These are phyloP conservation scores for Cerastis rubricosa DNA, from an alignment of 2,888 invertebrate genomes.

Conservation along the genomic window DNA sequence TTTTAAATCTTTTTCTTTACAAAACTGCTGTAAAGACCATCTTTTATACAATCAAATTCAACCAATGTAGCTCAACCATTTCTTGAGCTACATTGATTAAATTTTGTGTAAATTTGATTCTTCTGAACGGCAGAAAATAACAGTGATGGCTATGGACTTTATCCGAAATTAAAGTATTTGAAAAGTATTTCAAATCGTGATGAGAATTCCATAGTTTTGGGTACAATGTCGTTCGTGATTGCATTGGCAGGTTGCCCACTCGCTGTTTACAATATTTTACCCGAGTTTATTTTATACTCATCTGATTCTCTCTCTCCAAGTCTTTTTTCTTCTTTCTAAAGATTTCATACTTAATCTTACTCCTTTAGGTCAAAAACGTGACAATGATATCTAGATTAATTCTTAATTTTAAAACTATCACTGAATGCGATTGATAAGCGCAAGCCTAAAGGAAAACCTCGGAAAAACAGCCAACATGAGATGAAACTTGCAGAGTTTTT, in stretches of 20 bases:
- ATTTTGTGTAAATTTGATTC: too few relatives aligned
- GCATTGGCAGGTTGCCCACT: not conserved
- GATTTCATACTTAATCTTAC: not conserved
- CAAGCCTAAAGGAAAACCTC: conserved; percentile 31
- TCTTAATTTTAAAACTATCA: conserved; percentile 13
- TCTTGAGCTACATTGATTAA: too few relatives aligned
- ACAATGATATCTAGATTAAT: not conserved
- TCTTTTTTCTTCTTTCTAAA: not conserved
- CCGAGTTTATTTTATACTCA: not conserved
- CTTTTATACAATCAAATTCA: not conserved
- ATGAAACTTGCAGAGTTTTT: not conserved
- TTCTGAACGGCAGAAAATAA: not conserved
- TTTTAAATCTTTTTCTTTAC: not conserved
- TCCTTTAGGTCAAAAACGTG: not conserved
- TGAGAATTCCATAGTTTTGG: not conserved
- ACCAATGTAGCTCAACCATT: not conserved
- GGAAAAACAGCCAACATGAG: not conserved
- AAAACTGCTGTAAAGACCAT: too few relatives aligned
- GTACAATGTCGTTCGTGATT: conserved; percentile 6
- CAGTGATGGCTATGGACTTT: too few relatives aligned
- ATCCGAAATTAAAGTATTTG: too few relatives aligned
- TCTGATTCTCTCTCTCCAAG: not conserved
- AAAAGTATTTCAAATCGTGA: not conserved
- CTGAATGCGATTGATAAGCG: conserved; percentile 21
- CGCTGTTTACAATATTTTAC: not conserved